Percentiles rank a stretch among this genome's conserved stretches.
Evolutionary conservation across 2,888 invertebrate genomes (phyloP).

Genomic region (Archips xylosteana): DNA sequence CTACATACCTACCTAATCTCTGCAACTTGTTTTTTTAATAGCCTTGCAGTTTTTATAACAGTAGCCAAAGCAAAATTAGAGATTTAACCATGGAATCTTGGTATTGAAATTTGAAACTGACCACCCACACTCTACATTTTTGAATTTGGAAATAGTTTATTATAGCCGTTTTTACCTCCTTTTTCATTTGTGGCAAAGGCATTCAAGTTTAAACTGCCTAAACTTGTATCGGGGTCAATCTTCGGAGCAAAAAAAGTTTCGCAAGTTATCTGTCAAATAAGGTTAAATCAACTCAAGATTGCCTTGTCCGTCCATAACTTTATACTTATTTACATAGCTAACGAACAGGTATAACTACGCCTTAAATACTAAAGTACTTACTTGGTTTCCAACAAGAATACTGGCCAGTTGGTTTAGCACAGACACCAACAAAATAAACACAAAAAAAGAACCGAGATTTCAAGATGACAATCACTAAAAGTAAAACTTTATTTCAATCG

Average conservation of each 20-base stretch:
- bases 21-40: too few species aligned
- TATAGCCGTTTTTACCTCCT: neutral
- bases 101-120: too few species aligned
- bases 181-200: neutral
- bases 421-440: slow-evolving; percentile 44
- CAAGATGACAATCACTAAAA: slow-evolving; percentile 23
- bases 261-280: slow-evolving; percentile 62
- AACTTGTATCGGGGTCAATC: slow-evolving; percentile 62
- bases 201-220: slow-evolving; percentile 15
- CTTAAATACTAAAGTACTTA: slow-evolving; percentile 23
- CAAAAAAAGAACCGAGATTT: slow-evolving; percentile 58
- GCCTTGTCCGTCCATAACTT: slow-evolving; percentile 30
- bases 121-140: neutral
- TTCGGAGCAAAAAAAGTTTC: slow-evolving; percentile 56
- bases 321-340: slow-evolving; percentile 40
- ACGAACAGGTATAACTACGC: slow-evolving; percentile 30
- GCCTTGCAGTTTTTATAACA: too few species aligned
- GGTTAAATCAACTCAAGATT: slow-evolving; percentile 54
- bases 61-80: too few species aligned
- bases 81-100: too few species aligned
- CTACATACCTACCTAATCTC: too few species aligned
- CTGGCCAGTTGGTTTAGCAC: slow-evolving; percentile 34
- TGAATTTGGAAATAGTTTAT: neutral
- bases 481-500: slow-evolving; percentile 17
- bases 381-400: slow-evolving; percentile 15